Percentiles rank a stretch among this genome's conserved stretches.
Conservation (phyloP, 2,888 invertebrate species). For the Tinea semifulvella region DNA sequence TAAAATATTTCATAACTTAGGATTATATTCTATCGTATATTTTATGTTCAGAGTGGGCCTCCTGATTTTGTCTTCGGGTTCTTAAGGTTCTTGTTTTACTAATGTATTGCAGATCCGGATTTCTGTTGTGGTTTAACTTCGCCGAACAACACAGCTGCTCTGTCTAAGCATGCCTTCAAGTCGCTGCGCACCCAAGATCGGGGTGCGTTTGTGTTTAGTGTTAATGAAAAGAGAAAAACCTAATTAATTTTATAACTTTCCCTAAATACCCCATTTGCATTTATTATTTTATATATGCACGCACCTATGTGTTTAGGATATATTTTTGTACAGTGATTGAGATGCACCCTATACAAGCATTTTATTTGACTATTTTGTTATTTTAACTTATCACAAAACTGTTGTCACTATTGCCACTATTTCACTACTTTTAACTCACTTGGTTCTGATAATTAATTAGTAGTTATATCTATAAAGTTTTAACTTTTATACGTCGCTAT, state of each 20-base stretch:
- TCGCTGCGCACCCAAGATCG: constrained; percentile 67
- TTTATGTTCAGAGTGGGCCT: too few species aligned
- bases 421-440: too few species aligned
- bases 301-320: constrained; percentile 20
- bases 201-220: constrained; percentile 67
- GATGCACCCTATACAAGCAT: too few species aligned
- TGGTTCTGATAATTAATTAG: too few species aligned
- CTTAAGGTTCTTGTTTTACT: constrained; percentile 4
- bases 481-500: too few species aligned
- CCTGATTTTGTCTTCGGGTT: too few species aligned
- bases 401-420: too few species aligned
- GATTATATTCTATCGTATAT: too few species aligned
- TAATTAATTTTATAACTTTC: constrained; percentile 16
- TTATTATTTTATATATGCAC: constrained; percentile 19
- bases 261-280: constrained; percentile 2
- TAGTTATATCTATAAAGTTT: too few species aligned
- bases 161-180: constrained; percentile 58
- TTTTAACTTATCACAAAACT: too few species aligned
- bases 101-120: constrained; percentile 84
- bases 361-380: too few species aligned
- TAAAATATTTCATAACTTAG: too few species aligned
- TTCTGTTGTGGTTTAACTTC: constrained; percentile 87
- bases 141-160: constrained; percentile 78
- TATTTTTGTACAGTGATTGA: not conserved
- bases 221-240: constrained; percentile 65